Evolutionary conservation across 92 coral and sea anemone genomes (phyloP), one percentile per base, ranked within the genome.

Genomic region (Siderastrea radians): DNA sequence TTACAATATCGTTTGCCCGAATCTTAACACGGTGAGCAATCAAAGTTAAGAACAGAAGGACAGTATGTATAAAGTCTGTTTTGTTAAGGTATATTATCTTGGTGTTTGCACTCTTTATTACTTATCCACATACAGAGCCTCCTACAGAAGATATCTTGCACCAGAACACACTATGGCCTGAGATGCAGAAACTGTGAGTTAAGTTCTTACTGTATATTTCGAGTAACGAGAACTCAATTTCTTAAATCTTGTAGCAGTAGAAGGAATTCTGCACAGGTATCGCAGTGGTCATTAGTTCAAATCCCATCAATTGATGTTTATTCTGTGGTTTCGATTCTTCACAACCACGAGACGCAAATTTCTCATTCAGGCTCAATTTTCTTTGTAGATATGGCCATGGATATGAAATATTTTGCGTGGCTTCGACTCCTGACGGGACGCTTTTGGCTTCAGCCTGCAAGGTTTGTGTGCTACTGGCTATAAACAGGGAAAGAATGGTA

Each of bases 101-200:
- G 38, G 0, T 26, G 38, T 26, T 26, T 26, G 38, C 38, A 26
- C 38, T 26, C 38, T 50, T 48, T 6, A 17, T 72, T 60, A 38
- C 49, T 57, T 58, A 26, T 15, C 13, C 83, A 51, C 38, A 48
- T 38, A 43, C 87, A 97, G 99, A 88, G 57, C 99, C 99, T 9
- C 99, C 99, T 11, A 92, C 98, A 46, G 99, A 97, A 91, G 97
- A 95, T 52, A 82, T 92, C 47, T 82, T 97, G 63, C 85, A 92
- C 48, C 98, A 97, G 85, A 97, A 96, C 80, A 97, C 98, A 9
- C 90, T 97, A 16, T 97, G 99, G 99, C 99, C 99, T 8, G 99
- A 97, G n/a, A 92, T 94, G 61, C 99, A 97, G 81, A 97, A 97
- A 87, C 93, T 97, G 99, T 97, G 75, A 91, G 99, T 97, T 4